A percentile compares a stretch with the other conserved stretches of the same genome.
phyloP scores from a whole-genome alignment of 2,888 invertebrate genomes.

The Euzophera pinguis region DNA sequence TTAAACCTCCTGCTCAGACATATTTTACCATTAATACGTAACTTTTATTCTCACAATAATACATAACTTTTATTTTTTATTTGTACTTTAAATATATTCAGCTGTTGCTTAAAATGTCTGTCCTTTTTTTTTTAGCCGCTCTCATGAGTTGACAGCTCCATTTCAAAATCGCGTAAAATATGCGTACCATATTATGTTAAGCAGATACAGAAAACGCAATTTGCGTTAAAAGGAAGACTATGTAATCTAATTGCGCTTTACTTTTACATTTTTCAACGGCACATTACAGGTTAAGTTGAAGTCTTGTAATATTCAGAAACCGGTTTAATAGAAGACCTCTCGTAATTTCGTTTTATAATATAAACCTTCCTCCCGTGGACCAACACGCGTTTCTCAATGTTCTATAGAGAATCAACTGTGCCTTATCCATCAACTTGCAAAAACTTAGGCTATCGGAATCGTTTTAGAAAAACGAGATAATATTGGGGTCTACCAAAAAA shows the following conservation, averaged over 20 bases:
- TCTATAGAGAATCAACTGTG: too few relatives aligned
- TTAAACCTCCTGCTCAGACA: too few relatives aligned
- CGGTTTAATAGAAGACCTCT: conserved; percentile 27
- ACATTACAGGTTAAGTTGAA: conserved; percentile 42
- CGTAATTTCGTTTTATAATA: neutral
- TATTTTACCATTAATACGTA: too few relatives aligned
- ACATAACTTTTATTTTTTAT: too few relatives aligned
- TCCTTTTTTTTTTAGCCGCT: neutral
- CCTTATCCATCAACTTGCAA: too few relatives aligned
- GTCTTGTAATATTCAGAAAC: conserved; percentile 46
- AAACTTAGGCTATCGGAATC: too few relatives aligned
- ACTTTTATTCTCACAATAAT: too few relatives aligned
- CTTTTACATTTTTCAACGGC: conserved; percentile 45
- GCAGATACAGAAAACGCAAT: conserved; percentile 38
- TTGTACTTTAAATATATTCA: too few relatives aligned
- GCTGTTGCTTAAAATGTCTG: neutral
- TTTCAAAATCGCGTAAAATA: conserved; percentile 18
- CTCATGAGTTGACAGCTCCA: conserved; percentile 14
- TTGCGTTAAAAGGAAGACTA: conserved; percentile 45
- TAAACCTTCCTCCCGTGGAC: too few relatives aligned
- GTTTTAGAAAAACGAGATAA: too few relatives aligned
- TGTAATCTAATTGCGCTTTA: conserved; percentile 45
- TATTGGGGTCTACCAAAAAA: too few relatives aligned
- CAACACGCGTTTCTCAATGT: too few relatives aligned
- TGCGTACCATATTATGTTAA: conserved; percentile 13